Evolutionary conservation across 2,888 invertebrate genomes (phyloP).

Genomic region (Alsophila aescularia): DNA sequence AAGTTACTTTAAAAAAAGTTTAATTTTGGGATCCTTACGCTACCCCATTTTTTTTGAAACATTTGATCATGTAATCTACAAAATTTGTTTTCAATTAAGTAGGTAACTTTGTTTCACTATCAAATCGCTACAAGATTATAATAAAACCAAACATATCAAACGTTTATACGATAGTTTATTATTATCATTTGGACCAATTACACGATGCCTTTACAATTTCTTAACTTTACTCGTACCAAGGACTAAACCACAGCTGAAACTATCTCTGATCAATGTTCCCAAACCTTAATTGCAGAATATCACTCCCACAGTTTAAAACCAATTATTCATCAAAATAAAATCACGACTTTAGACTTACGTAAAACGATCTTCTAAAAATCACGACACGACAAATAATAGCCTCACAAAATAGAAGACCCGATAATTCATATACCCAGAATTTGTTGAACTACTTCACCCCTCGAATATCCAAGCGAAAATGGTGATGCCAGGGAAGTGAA

Average conservation of each 20-base stretch:
- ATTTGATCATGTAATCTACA: no score
- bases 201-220: no score
- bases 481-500: conserved; percentile 2
- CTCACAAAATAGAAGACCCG: conserved; percentile 41
- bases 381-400: conserved; percentile 49
- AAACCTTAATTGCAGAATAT: conserved; percentile 37
- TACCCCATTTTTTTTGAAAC: no score
- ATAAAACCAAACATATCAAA: no score
- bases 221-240: background rate
- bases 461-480: background rate
- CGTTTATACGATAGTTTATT: no score
- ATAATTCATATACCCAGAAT: conserved; percentile 38
- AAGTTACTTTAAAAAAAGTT: no score
- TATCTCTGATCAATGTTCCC: conserved; percentile 1
- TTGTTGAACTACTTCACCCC: conserved; percentile 15
- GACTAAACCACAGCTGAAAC: background rate
- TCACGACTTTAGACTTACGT: conserved; percentile 51
- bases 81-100: no score
- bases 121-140: no score
- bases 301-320: conserved; percentile 46
- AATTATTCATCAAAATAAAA: conserved; percentile 39
- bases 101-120: no score
- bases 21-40: no score
- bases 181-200: no score
- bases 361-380: conserved; percentile 48